These are phyloP conservation scores for Drosophila borealis DNA, from an alignment of 2,888 invertebrate species.

Conservation along the genomic window DNA sequence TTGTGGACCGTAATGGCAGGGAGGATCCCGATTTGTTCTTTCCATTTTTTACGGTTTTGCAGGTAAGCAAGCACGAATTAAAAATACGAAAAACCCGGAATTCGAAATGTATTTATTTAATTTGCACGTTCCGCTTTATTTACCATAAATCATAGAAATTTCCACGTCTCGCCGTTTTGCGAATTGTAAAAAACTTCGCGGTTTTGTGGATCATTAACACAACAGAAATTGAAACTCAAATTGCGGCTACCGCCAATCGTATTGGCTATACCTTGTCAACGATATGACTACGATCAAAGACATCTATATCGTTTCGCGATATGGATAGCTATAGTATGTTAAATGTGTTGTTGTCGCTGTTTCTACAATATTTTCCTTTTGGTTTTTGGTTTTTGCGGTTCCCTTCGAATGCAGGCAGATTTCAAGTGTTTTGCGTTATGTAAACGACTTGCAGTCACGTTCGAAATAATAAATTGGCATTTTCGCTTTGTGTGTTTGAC, in stretches of 20 bases:
- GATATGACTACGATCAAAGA: constrained; percentile 42
- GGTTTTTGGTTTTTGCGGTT: constrained; percentile 55
- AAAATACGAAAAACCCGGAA: constrained; percentile 17
- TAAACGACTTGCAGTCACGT: constrained; percentile 71
- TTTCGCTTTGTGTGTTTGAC: constrained; percentile 43
- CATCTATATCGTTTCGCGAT: constrained; percentile 25
- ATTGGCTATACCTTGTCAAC: constrained; percentile 55
- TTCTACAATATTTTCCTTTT: constrained; percentile 11
- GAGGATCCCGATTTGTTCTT: constrained; percentile 93
- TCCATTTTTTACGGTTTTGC: constrained; percentile 95
- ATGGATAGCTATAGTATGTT: constrained; percentile 2
- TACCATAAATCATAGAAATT: constrained; percentile 54
- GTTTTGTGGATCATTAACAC: constrained; percentile 66
- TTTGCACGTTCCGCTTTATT: constrained; percentile 64
- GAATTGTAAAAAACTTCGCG: constrained; percentile 42
- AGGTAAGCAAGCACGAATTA: constrained; percentile 86
- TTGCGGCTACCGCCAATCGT: constrained; percentile 48
- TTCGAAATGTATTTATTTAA: constrained; percentile 41
- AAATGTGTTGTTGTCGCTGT: constrained; percentile 16
- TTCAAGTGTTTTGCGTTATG: constrained; percentile 71
- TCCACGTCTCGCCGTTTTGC: constrained; percentile 65
- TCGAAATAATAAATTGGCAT: constrained; percentile 61
- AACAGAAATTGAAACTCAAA: constrained; percentile 52
- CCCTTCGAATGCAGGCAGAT: constrained; percentile 41
- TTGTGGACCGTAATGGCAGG: constrained; percentile 85